Percentiles rank a stretch among this genome's conserved stretches.
Evolutionary conservation across 2,888 invertebrate genomes (phyloP).

Genomic region (Melinaea menophilus): DNA sequence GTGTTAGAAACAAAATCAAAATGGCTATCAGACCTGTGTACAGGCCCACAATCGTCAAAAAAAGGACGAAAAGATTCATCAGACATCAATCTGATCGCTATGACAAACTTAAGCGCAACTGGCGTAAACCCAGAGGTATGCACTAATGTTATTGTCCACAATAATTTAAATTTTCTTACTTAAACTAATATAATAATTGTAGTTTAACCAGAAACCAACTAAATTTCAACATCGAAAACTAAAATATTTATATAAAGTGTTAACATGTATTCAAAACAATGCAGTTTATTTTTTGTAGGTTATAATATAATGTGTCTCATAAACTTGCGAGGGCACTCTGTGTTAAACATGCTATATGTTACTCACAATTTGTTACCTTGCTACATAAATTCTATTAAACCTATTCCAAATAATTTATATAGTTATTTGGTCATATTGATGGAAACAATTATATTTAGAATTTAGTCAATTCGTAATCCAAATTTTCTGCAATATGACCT

Average conservation of each 20-base stretch:
- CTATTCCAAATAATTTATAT: conserved; percentile 59
- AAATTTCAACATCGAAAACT: no score
- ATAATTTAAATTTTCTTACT: no score
- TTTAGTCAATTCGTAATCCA: no score
- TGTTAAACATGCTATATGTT: conserved; percentile 62
- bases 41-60: conserved; percentile 95
- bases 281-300: conserved; percentile 15
- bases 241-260: no score
- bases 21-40: conserved; percentile 95
- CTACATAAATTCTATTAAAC: conserved; percentile 59
- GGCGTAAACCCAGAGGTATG: conserved; percentile 98
- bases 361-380: conserved; percentile 76
- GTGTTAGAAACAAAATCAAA: conserved; percentile 69
- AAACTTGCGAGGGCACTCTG: conserved; percentile 72
- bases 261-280: no score
- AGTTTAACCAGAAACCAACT: no score
- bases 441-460: conserved; percentile 46
- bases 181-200: no score
- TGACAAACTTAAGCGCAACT: conserved; percentile 96
- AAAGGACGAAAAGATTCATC: conserved; percentile 98
- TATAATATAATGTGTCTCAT: conserved; percentile 17
- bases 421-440: conserved; percentile 64
- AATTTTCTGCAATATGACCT: no score
- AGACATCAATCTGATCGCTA: conserved; percentile 99
- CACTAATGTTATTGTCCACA: conserved; percentile 9